Base-by-base conservation (phyloP, 2,797 vertebrate genomes). In the Poecilia wingei region DNA sequence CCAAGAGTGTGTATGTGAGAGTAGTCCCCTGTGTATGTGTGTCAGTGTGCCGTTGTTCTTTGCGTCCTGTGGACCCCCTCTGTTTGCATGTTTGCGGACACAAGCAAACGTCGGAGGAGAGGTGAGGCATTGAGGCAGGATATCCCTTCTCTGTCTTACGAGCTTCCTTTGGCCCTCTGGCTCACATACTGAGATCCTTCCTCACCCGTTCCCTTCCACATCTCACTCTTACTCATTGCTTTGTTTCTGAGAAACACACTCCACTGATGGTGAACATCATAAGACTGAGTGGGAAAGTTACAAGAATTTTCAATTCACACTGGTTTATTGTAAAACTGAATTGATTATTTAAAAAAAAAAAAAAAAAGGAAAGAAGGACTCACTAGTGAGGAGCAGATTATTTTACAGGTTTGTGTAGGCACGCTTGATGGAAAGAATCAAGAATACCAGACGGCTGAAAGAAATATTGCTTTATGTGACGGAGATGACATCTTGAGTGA, bases 121-220 rank as follows among this genome's bases (percentile, higher is more conserved):
- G 79, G 71, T 3, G 75, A 83, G 84, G 87, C 79, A 43, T 72
- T 78, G 73, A 86, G 86, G 85, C 94, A 94, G 94, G 94, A 94
- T 94, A 89, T 95, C 94, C 94, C 87, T 66, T 79, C 92, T 93
- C 89, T 94, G 93, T 94, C 91, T 94, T 93, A 87, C 89, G 88
- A 75, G 71, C 91, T 94, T 95, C 94, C 94, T 93, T 87, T 91
- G 80, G 82, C 90, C 45, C 85, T 89, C 84, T 84, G 83, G 79
- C 87, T 75, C 82, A 78, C 85, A 85, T 72, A n/a, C 75, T 83
- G 39, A 89, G 82, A 90, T 89, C 88, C 86, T 91, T 93, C 90
- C 88, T 93, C 82, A 55, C 72, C 57, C 70, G 28, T 84, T 81
- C 66, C 82, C 79, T 64, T 87, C 82, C 82, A 86, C 78, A 66